Conservation (phyloP, 2,888 invertebrate species). For the Chorisops tibialis region DNA sequence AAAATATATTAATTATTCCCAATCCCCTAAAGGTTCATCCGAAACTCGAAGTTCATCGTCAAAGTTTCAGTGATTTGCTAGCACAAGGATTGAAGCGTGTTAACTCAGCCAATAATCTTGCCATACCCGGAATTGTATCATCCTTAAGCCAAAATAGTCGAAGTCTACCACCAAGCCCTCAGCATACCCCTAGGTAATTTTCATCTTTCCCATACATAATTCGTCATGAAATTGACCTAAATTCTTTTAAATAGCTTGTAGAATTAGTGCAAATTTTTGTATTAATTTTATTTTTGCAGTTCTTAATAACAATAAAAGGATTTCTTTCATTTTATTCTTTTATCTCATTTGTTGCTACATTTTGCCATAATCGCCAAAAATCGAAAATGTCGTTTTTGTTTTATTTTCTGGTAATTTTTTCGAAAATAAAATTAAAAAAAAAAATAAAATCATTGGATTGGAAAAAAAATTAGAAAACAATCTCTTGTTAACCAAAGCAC, state of each 20-base stretch:
- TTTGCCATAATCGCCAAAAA: background rate
- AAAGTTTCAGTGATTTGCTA: conserved; percentile 52
- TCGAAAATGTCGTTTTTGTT: background rate
- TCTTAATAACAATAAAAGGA: background rate
- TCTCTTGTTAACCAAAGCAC: conserved; percentile 56
- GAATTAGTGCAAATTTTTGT: background rate
- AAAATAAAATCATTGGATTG: background rate
- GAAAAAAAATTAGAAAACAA: conserved; percentile 55
- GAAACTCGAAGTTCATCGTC: conserved; percentile 40
- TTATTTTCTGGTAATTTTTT: background rate
- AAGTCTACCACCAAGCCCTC: conserved; percentile 73
- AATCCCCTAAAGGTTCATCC: conserved; percentile 4
- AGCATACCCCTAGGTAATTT: conserved; percentile 61
- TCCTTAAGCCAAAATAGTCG: conserved; percentile 56
- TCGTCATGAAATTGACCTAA: too few species aligned
- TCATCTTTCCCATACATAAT: background rate
- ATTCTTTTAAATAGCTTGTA: too few species aligned
- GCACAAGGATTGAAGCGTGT: conserved; percentile 63
- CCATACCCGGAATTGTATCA: conserved; percentile 60
- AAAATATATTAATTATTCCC: background rate
- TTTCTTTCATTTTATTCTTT: conserved; percentile 13
- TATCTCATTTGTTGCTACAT: background rate
- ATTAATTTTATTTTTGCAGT: background rate
- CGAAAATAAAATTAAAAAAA: background rate
- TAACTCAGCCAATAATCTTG: conserved; percentile 65